These are phyloP conservation scores for Acipenser ruthenus DNA, from an alignment of 2,797 vertebrate species.

Conservation along the genomic window DNA sequence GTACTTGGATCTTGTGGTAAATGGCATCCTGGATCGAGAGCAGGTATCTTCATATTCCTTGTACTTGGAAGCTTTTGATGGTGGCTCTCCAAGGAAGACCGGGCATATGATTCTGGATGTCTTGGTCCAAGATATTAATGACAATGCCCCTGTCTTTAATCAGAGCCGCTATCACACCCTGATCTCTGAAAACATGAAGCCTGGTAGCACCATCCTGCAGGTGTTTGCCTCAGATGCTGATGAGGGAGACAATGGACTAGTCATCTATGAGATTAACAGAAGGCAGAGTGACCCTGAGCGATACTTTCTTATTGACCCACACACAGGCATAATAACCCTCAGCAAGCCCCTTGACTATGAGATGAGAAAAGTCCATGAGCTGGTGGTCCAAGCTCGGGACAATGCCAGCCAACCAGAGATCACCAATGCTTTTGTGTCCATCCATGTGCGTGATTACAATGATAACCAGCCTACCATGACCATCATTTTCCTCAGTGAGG, in stretches of 20 bases:
- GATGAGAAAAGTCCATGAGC: constrained; percentile 83
- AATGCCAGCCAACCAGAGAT: constrained; percentile 87
- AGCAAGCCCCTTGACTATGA: constrained; percentile 92
- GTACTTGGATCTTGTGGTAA: constrained; percentile 81
- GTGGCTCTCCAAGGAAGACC: constrained; percentile 77
- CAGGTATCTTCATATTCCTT: constrained; percentile 74
- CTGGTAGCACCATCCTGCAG: constrained; percentile 85
- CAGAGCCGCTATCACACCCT: constrained; percentile 92
- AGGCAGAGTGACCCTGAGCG: constrained; percentile 87
- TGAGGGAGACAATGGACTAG: constrained; percentile 81
- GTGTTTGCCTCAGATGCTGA: constrained; percentile 89
- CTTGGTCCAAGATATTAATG: constrained; percentile 84
- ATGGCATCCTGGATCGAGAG: constrained; percentile 78
- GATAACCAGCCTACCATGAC: constrained; percentile 99
- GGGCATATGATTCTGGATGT: constrained; percentile 82
- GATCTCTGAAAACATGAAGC: constrained; percentile 86
- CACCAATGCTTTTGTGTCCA: constrained; percentile 89
- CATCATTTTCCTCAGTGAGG: constrained; percentile 95
- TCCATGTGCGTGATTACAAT: constrained; percentile 92
- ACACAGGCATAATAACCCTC: constrained; percentile 76
- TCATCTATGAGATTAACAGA: constrained; percentile 90
- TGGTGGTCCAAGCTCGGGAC: constrained; percentile 90
- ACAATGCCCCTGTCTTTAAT: constrained; percentile 91
- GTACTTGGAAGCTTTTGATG: constrained; percentile 90
- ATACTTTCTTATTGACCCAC: constrained; percentile 81